These are phyloP conservation scores for Bruchidius siliquastri DNA, from an alignment of 2,888 invertebrate genomes.

Conservation along the genomic window DNA sequence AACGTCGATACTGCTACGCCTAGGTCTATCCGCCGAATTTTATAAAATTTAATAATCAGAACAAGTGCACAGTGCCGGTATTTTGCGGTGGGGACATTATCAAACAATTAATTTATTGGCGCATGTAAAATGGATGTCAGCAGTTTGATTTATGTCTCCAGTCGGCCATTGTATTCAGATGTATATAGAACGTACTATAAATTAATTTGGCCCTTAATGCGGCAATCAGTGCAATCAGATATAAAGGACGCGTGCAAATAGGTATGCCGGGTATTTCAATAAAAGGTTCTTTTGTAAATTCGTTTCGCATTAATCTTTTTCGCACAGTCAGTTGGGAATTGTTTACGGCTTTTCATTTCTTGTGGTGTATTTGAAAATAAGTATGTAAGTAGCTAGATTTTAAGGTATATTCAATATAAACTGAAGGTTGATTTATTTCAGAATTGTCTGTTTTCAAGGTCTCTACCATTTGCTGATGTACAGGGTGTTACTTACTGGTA, in stretches of 20 bases:
- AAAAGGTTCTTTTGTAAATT: not conserved
- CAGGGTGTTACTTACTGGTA: too few relatives aligned
- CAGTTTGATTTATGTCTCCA: not conserved
- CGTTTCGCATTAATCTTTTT: not conserved
- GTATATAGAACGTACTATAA: not conserved
- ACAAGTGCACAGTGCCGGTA: not conserved
- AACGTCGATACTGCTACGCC: too few relatives aligned
- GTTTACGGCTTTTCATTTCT: too few relatives aligned
- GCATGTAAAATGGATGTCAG: not conserved
- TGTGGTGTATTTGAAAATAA: too few relatives aligned
- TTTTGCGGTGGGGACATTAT: not conserved
- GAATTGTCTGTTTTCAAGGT: too few relatives aligned
- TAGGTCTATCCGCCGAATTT: not conserved
- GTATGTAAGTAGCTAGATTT: too few relatives aligned
- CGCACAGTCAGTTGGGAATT: not conserved
- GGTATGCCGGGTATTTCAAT: not conserved
- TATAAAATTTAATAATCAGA: not conserved
- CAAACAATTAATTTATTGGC: conserved; percentile 1
- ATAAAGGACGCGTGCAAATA: not conserved
- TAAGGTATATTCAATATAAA: too few relatives aligned
- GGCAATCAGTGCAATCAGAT: not conserved
- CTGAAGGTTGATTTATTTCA: too few relatives aligned
- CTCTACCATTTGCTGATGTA: too few relatives aligned
- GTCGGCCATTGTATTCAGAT: not conserved
- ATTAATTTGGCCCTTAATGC: not conserved